Percentiles rank a stretch among this genome's conserved stretches.
These are phyloP conservation scores for Tinea pellionella DNA, from an alignment of 2,888 invertebrate genomes.

Conservation along the genomic window DNA sequence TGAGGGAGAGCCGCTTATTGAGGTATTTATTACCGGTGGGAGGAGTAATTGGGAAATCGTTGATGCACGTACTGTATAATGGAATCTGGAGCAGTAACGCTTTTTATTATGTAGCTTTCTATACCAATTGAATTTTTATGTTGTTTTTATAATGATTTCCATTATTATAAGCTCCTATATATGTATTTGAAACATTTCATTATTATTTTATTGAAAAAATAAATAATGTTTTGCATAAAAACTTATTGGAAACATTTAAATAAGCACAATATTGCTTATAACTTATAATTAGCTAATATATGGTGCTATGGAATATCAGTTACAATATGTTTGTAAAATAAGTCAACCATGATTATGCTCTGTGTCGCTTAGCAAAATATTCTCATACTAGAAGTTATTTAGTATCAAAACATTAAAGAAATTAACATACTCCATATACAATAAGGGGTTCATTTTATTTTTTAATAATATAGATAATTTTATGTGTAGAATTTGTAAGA, in stretches of 20 bases:
- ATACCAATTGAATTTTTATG: not conserved
- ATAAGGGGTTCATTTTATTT: too few species aligned
- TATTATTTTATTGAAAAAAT: too few species aligned
- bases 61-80: conserved; percentile 21
- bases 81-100: conserved; percentile 31
- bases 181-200: too few species aligned
- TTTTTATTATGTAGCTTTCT: not conserved
- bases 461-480: too few species aligned
- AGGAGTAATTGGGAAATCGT: conserved; percentile 17
- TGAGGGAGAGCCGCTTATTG: conserved; percentile 23
- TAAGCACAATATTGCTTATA: too few species aligned
- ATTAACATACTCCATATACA: too few species aligned
- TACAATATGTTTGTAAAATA: not conserved
- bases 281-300: too few species aligned
- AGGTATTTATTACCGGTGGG: conserved; percentile 22
- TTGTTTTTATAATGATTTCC: not conserved
- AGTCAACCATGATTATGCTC: not conserved
- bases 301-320: not conserved
- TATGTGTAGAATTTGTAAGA: too few species aligned
- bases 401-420: too few species aligned
- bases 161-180: too few species aligned
- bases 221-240: too few species aligned
- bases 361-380: not conserved
- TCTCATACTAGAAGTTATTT: not conserved
- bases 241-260: too few species aligned